These are phyloP conservation scores for Mesocricetus auratus DNA, from an alignment of 2,113 vertebrate species.

Conservation along the genomic window DNA sequence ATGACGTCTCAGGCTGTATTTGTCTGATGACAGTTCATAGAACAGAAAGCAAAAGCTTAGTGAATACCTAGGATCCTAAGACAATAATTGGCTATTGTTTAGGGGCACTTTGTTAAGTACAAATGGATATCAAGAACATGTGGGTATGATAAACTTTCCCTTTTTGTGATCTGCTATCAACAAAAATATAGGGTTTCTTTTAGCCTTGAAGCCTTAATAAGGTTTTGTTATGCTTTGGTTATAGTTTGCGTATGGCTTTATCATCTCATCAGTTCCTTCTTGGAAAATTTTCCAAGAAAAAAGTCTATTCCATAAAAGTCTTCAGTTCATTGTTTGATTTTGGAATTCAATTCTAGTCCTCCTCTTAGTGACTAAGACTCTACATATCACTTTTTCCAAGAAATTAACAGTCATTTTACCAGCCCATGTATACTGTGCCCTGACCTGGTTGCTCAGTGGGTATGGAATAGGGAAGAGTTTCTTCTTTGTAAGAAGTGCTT, in stretches of 20 bases:
- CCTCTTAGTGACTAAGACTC: not conserved
- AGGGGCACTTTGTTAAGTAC: not conserved
- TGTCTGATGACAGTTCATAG: not conserved
- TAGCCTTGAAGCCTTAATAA: conserved; percentile 4
- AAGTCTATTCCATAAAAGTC: not conserved
- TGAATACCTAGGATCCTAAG: not conserved
- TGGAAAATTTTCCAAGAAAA: not conserved
- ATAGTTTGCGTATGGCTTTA: not conserved
- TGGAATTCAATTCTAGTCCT: not conserved
- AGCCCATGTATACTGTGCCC: not conserved
- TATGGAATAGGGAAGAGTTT: not conserved
- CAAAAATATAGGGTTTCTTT: not conserved
- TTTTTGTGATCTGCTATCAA: conserved; percentile 14
- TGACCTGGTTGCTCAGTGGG: not conserved
- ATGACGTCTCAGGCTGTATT: not conserved
- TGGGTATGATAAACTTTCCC: not conserved
- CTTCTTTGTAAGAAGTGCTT: conserved; percentile 17
- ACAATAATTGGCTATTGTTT: not conserved
- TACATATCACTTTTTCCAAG: not conserved
- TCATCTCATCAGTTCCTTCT: not conserved
- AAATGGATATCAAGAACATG: not conserved
- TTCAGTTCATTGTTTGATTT: conserved; percentile 41
- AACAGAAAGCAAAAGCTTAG: not conserved
- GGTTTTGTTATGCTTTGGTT: not conserved
- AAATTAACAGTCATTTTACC: not conserved